Base-by-base conservation (phyloP, 2,797 vertebrate genomes). In the Enteromius argenteus region DNA sequence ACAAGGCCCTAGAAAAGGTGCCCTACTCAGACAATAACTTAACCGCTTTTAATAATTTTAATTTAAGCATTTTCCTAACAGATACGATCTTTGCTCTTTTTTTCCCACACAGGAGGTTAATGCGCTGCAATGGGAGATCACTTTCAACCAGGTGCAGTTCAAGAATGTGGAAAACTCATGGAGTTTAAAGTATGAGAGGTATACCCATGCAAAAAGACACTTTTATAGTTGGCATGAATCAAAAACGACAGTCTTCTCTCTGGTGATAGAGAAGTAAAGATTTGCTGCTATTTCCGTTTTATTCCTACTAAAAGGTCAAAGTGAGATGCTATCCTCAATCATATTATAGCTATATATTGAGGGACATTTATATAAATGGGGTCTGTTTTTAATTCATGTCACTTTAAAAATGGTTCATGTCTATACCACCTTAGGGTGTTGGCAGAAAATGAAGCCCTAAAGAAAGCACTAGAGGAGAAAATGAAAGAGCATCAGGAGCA, bases 51-150 rank as follows among this genome's bases (percentile, higher is more conserved):
- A 27, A 0, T 14, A 0, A 19, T 64, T 62, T 46, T 15, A 10
- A 46, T 62, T 49, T 2, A 32, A 60, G 67, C 51, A n/a, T 32
- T 32, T 14, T n/a, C 27, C 4, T 68, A 4, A 86, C n/a, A 67
- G 86, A 81, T 74, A 75, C 75, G 81, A 73, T 88, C 44, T 90
- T 90, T 86, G 75, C 44, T 84, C 39, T 44, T 51, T 62, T 11
- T 39, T 51, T 81, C 44, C 58, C 51, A 7, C 78, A 6, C 87
- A 98, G 98, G 97, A 99, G 91, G 96, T 98, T 85, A 98, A 96
- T 92, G 92, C 94, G 69, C 86, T 98, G 88, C 97, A 97, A 72
- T 99, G 97, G 97, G 96, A 98, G 93, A 96, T 97, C 74, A 95
- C 96, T 88, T 97, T 97, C 93, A 96, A 94, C 90, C 96, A 98